Evolutionary conservation across 2,797 vertebrate species (phyloP).

Genomic region (Sternotherus odoratus): DNA sequence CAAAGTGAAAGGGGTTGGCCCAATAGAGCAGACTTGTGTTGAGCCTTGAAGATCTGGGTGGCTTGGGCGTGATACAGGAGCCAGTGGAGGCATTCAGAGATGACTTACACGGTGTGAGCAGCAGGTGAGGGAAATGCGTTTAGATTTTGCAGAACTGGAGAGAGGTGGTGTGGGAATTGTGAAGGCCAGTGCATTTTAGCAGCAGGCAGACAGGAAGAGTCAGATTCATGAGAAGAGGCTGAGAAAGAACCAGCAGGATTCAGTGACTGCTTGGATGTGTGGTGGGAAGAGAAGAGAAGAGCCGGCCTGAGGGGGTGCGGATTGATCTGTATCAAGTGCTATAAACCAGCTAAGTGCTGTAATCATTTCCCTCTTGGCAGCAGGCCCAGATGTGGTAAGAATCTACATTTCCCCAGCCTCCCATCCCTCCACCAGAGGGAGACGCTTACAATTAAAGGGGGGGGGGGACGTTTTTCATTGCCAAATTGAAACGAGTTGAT

Average conservation of each 20-base stretch:
- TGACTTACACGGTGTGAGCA: neutral
- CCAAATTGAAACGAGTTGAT: neutral
- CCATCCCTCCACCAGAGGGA: neutral
- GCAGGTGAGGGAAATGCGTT: neutral
- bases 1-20: neutral
- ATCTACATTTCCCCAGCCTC: neutral
- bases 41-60: fast-evolving
- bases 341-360: neutral
- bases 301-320: neutral
- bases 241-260: neutral
- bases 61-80: neutral
- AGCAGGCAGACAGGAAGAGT: neutral
- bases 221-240: neutral
- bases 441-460: neutral
- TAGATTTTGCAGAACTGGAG: neutral
- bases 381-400: neutral
- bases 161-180: neutral
- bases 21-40: neutral
- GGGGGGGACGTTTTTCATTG: neutral
- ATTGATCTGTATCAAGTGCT: neutral
- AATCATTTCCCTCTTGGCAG: neutral
- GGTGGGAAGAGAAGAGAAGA: neutral
- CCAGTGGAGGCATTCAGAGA: fast-evolving
- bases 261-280: neutral
- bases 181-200: neutral